Percentiles rank a stretch among this genome's conserved stretches.
phyloP scores from a whole-genome alignment of 1,140 invertebrate species.

The Scylla paramamosain region DNA sequence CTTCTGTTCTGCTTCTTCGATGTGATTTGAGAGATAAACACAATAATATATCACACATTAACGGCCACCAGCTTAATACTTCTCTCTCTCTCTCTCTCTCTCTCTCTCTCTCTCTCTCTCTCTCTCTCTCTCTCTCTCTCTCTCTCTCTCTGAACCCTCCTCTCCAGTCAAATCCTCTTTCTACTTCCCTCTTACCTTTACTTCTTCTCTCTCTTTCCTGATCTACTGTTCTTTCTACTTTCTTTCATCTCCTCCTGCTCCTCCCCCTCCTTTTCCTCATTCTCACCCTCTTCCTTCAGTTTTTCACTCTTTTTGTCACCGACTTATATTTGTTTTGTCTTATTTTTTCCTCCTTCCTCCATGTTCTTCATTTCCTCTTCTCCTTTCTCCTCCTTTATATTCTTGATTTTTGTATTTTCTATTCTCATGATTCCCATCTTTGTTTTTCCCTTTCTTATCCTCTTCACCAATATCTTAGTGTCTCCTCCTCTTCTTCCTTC shows the following conservation, averaged over 20 bases:
- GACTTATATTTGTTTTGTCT: background rate
- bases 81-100: background rate
- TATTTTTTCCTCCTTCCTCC: background rate
- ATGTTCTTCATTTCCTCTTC: background rate
- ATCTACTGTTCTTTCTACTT: too few species aligned
- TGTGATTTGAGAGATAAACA: too few species aligned
- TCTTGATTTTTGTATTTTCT: background rate
- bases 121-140: conserved; percentile 29
- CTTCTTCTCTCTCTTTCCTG: background rate
- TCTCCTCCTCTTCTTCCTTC: background rate
- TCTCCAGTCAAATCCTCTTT: background rate
- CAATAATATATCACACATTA: too few species aligned
- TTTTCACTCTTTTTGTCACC: background rate
- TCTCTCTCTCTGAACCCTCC: background rate
- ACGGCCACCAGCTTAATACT: background rate
- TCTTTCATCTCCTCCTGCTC: background rate
- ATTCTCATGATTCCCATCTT: background rate
- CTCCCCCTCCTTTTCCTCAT: background rate
- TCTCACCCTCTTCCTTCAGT: background rate
- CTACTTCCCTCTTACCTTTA: background rate
- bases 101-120: conserved; percentile 1
- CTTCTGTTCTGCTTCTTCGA: too few species aligned
- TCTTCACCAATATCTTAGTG: background rate
- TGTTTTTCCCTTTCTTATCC: background rate
- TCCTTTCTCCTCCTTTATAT: background rate